Evolutionary conservation across 2,797 vertebrate genomes (phyloP).

Genomic region (Rhinogobio ventralis): DNA sequence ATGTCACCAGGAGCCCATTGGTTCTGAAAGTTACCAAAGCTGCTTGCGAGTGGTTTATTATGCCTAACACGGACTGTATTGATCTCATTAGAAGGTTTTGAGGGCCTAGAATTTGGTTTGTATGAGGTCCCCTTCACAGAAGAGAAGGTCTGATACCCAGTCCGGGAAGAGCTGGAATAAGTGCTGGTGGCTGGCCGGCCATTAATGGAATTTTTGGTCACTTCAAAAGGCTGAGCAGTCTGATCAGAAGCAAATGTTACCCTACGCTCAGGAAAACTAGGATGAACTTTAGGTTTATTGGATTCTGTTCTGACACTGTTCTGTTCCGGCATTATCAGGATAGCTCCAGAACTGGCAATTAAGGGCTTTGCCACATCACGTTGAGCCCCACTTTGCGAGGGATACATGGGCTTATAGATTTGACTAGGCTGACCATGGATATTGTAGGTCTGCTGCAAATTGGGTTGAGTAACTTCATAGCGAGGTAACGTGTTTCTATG

Average conservation of each 20-base stretch:
- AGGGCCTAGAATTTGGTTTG: not conserved
- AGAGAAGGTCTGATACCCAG: not conserved
- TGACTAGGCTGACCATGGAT: no score
- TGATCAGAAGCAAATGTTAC: not conserved
- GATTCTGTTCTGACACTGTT: not conserved
- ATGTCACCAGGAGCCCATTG: not conserved
- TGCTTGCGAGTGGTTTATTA: slow-evolving; percentile 3
- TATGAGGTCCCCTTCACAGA: not conserved
- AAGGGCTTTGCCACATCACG: not conserved
- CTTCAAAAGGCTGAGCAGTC: not conserved
- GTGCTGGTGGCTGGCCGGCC: not conserved
- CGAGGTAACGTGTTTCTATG: not conserved
- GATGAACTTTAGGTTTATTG: not conserved
- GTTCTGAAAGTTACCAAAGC: not conserved
- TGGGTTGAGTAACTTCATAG: not conserved
- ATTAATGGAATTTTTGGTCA: not conserved
- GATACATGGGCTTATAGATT: not conserved
- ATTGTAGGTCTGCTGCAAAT: not conserved
- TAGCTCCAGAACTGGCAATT: slow-evolving; percentile 8
- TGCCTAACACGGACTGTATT: not conserved
- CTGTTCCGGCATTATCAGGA: not conserved
- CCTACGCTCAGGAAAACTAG: not conserved
- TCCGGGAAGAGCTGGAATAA: not conserved
- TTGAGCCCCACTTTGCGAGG: not conserved
- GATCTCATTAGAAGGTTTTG: not conserved